Evolutionary conservation across 2,888 invertebrate genomes (phyloP), one percentile per base, ranked within the genome.

Genomic region (Malacosoma neustria): DNA sequence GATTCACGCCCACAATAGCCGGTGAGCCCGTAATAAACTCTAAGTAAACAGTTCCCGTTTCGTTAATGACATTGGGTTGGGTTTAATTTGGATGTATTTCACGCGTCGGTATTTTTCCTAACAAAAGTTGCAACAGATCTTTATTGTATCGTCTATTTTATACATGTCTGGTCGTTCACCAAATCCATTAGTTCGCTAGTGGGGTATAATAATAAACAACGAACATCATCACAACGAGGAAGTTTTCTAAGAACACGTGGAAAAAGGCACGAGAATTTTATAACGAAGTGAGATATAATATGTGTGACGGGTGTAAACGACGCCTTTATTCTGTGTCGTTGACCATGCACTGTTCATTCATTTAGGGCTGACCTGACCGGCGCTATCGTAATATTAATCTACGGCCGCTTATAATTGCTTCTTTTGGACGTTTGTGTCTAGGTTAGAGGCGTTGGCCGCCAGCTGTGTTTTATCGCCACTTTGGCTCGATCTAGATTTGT

Each of bases 21-120:
- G 52, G 50, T 46, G 29, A 39, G 32, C 15, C 37, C 29, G 32
- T 47, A 50, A 53, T 51, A 41, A 49, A 52, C 46, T 45, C 54
- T 50, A 46, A 54, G 46, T 53, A 60, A 58, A 57, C 42, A 56
- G 62, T 45, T 50, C 57, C 49, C 50, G 50, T 61, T 67, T 51
- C 34, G 45, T 48, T 56, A 57, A 55, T 61, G 43, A 57, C 41
- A 40, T 51, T 44, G 39, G 49, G 47, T 54, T 44, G 39, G 49
- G 47, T 54, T 43, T 41, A 44, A 42, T 46, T 45, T 31, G 45
- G 35, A 32, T 32, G 7, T 15, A 13, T 29, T 14, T 22, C 22
- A 3, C 9, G 22, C 5, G 7, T 22, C 9, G 22, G 22, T 7
- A 22, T 22, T 22, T 22, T 22, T 22, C 22, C 22, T 22, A 22